Base-by-base conservation (phyloP, 2,113 vertebrate genomes). In the Notechis scutatus region DNA sequence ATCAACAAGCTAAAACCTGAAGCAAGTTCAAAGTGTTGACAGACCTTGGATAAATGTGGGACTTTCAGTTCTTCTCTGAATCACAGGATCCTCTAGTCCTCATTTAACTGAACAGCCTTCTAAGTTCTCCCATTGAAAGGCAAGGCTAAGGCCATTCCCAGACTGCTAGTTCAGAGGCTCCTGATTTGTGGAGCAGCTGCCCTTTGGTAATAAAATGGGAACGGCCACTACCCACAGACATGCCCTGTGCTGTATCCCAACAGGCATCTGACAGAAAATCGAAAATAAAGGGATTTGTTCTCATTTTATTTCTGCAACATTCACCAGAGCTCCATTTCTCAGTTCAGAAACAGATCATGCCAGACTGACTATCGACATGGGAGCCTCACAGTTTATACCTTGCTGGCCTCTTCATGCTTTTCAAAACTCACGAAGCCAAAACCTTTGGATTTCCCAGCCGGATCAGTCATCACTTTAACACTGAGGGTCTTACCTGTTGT, bases 341-440 rank as follows among this genome's bases (percentile, higher is more conserved):
- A 42, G 47, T 61, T 15, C 39, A 0, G 0, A 94, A 74, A 89
- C 81, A 88, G 88, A n/a, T 85, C 92, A 86, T 2, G 91, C 88
- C 18, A 42, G 5, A 2, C 21, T 54, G 24, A 92, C 88, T 34
- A 3, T n/a, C 57, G 2, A 18, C 7, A 42, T 2, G 1, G 24
- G 21, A 87, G 47, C 39, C 85, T 54, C 26, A 3, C 1, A 29
- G 3, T 56, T 92, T 96, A 85, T 97, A 99, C 99, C 99, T 99
- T 99, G 98, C 99, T 99, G 88, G 99, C 99, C 88, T 99, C 99
- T 95, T 99, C 99, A 21, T 99, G 99, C 95, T 99, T 99, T 97
- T 99, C 99, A 34, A 99, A 99, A 97, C 99, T 99, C 93, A 99
- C 98, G 94, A 99, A 99, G 93, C 99, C 99, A 97, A 99, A 99